A percentile compares a stretch with the other conserved stretches of the same genome.
Conservation (phyloP, 2,113 vertebrate species). For the Leucosticte australis region DNA sequence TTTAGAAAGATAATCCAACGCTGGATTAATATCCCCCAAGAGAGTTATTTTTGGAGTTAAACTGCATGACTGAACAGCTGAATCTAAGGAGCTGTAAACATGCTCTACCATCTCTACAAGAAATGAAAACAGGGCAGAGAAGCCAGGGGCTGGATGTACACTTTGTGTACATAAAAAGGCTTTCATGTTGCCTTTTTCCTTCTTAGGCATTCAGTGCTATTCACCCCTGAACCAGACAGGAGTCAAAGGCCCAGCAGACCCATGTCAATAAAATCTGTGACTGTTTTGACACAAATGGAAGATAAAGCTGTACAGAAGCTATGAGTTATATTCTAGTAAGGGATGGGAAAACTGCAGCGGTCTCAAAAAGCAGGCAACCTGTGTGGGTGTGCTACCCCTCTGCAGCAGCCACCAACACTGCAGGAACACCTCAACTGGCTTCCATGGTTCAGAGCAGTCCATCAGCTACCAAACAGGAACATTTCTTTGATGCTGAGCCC, state of each 20-base stretch:
- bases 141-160: neutral
- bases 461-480: fast-evolving
- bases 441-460: fast-evolving
- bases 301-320: neutral
- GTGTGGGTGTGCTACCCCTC: too few species aligned
- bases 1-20: conserved; percentile 24
- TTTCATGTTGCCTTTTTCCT: neutral
- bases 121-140: neutral
- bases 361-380: neutral
- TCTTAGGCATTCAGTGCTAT: neutral
- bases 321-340: neutral
- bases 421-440: neutral
- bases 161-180: neutral
- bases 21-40: conserved; percentile 3
- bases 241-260: neutral
- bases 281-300: neutral
- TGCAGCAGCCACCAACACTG: neutral
- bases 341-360: fast-evolving
- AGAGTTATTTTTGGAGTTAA: conserved; percentile 21
- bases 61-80: conserved; percentile 1
- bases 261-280: neutral
- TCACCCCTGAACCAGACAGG: neutral
- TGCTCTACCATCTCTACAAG: neutral
- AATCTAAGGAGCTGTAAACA: conserved; percentile 8
- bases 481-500: neutral